phyloP scores from a whole-genome alignment of 1,140 invertebrate species.

The Olivierus martensii region DNA sequence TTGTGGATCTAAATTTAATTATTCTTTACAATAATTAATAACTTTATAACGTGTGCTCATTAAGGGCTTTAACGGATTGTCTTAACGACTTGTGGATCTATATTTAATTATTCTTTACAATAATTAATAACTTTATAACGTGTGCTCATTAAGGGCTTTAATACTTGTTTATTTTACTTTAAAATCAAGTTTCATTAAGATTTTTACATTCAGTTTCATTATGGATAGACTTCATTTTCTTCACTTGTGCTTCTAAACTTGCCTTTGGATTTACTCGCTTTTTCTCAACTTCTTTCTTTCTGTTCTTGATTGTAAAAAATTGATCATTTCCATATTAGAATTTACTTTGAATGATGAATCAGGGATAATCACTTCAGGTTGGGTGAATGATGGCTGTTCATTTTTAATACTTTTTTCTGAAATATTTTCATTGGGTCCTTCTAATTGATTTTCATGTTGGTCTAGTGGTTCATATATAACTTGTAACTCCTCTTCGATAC shows the following conservation, averaged over 20 bases:
- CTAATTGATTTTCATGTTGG: not conserved
- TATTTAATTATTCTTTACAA: too few relatives aligned
- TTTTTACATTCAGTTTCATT: too few relatives aligned
- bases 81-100: too few relatives aligned
- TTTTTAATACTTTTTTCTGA: not conserved
- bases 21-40: too few relatives aligned
- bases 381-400: not conserved
- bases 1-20: too few relatives aligned
- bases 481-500: not conserved
- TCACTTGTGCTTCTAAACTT: not conserved
- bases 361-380: not conserved
- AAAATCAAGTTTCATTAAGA: too few relatives aligned
- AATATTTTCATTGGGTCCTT: not conserved
- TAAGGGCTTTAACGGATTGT: too few relatives aligned
- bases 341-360: not conserved
- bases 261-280: not conserved
- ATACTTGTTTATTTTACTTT: too few relatives aligned
- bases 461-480: not conserved
- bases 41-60: too few relatives aligned
- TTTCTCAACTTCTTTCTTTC: not conserved
- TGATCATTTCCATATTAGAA: not conserved
- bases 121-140: too few relatives aligned
- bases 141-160: too few relatives aligned
- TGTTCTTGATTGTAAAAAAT: not conserved
- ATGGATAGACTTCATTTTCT: too few relatives aligned